Evolutionary conservation across 2,797 vertebrate species (phyloP).

Genomic region (Champsocephalus gunnari): DNA sequence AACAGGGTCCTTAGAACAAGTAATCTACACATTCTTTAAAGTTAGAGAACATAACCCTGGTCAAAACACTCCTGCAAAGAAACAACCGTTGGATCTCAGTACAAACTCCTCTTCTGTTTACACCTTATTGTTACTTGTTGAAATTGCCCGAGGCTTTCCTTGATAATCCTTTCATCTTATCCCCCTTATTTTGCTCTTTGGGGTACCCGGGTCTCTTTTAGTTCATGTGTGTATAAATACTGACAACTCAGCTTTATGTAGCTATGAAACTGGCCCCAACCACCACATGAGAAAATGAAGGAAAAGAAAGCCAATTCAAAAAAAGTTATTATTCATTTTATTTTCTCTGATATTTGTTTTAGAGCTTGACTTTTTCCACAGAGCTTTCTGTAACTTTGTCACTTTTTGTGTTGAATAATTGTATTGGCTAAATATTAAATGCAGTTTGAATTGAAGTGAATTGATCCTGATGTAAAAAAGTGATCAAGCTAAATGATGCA

Average conservation of each 20-base stretch:
- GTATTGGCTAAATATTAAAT: background rate
- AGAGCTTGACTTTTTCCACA: background rate
- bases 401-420: background rate
- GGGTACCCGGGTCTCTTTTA: background rate
- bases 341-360: background rate
- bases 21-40: background rate
- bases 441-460: background rate
- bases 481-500: slow-evolving; percentile 1
- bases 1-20: background rate
- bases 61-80: too few relatives aligned
- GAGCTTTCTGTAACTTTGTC: background rate
- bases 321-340: too few relatives aligned
- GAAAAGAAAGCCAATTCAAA: background rate
- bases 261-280: background rate
- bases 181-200: background rate
- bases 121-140: background rate
- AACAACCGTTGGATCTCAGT: too few relatives aligned
- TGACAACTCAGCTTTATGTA: background rate
- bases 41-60: background rate
- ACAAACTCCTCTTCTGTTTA: too few relatives aligned
- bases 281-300: background rate
- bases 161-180: background rate
- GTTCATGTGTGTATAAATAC: background rate
- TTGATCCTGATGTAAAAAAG: background rate
- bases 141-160: background rate